A percentile compares a stretch with the other conserved stretches of the same genome.
Evolutionary conservation across 2,797 vertebrate genomes (phyloP).

Genomic region (Orientallactaga sibirica): DNA sequence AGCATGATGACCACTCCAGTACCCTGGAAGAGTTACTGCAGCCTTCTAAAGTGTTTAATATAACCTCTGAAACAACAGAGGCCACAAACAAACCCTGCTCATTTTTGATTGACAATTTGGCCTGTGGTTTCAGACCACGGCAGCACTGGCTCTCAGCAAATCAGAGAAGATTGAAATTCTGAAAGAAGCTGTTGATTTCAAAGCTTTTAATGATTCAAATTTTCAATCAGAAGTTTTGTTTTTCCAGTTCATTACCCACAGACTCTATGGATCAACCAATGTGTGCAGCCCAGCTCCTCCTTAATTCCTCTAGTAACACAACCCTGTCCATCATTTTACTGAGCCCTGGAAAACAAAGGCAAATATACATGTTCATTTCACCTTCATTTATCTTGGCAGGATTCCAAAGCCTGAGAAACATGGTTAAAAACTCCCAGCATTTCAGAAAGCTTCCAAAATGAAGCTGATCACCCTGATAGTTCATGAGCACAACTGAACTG

Average conservation of each 20-base stretch:
- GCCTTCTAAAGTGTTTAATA: slow-evolving; percentile 54
- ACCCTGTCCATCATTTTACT: slow-evolving; percentile 62
- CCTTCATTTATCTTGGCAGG: slow-evolving; percentile 65
- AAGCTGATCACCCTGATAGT: slow-evolving; percentile 35
- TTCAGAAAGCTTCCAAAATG: slow-evolving; percentile 64
- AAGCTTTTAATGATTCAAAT: slow-evolving; percentile 79
- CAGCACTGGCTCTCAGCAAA: slow-evolving; percentile 55
- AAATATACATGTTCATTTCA: slow-evolving; percentile 54
- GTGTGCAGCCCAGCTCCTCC: neutral
- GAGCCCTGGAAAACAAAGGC: slow-evolving; percentile 53
- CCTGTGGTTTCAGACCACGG: slow-evolving; percentile 52
- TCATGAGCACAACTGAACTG: slow-evolving; percentile 49
- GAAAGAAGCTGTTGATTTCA: slow-evolving; percentile 69
- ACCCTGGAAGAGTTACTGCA: slow-evolving; percentile 44
- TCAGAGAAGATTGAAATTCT: slow-evolving; percentile 72
- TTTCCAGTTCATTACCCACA: slow-evolving; percentile 72
- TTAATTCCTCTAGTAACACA: slow-evolving; percentile 48
- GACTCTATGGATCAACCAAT: slow-evolving; percentile 59
- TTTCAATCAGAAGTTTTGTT: slow-evolving; percentile 72
- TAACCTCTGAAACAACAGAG: slow-evolving; percentile 56
- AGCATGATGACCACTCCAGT: neutral
- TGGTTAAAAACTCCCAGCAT: neutral
- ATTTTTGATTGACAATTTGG: slow-evolving; percentile 60
- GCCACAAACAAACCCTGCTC: slow-evolving; percentile 34
- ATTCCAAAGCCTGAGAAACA: slow-evolving; percentile 52